A percentile compares a stretch with the other conserved stretches of the same genome.
Conservation (phyloP, 2,888 invertebrate species). For the Heliconius hortense region DNA sequence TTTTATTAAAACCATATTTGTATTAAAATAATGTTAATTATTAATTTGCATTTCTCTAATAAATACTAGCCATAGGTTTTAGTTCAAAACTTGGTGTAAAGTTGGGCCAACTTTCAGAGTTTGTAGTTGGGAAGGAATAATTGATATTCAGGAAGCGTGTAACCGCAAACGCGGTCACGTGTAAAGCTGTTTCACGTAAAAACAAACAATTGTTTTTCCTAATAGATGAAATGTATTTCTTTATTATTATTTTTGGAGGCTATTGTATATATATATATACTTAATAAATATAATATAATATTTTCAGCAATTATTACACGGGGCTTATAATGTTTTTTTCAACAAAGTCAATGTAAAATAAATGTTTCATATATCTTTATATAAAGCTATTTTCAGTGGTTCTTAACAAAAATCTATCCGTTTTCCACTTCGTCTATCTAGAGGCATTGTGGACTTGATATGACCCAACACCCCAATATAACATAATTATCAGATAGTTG, state of each 20-base stretch:
- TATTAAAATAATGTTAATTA: too few species aligned
- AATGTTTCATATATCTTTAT: too few species aligned
- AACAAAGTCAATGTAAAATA: too few species aligned
- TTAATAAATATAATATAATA: too few species aligned
- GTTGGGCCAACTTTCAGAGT: conserved; percentile 26
- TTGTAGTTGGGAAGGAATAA: conserved; percentile 41
- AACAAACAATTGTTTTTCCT: conserved; percentile 42
- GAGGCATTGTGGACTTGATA: too few species aligned
- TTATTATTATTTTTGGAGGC: not conserved
- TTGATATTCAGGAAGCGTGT: conserved; percentile 43
- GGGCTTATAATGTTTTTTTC: too few species aligned
- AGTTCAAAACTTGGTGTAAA: not conserved
- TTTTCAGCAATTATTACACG: too few species aligned
- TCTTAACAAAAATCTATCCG: too few species aligned
- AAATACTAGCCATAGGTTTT: conserved; percentile 13
- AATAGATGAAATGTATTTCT: conserved; percentile 28
- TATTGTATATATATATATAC: too few species aligned
- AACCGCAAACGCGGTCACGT: conserved; percentile 42
- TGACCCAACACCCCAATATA: too few species aligned
- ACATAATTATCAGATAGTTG: not conserved
- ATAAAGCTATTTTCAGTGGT: too few species aligned
- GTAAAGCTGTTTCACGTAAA: conserved; percentile 41
- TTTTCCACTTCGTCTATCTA: too few species aligned
- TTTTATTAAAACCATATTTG: not conserved
- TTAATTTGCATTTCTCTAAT: not conserved